Conservation (phyloP, 2,888 invertebrate species). For the Philopedon plagiatum region DNA sequence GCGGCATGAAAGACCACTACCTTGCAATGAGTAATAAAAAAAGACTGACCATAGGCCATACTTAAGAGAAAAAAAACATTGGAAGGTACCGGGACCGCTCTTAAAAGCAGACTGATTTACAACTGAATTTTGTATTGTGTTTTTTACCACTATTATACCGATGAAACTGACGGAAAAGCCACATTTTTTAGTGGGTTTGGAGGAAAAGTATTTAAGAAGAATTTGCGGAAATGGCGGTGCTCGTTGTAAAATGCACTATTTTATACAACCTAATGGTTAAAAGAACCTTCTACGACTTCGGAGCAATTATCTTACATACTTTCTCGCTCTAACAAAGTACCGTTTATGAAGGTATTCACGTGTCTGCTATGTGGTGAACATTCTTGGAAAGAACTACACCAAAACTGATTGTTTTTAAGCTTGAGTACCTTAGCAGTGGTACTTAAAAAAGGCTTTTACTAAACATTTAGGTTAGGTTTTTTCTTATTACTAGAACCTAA, state of each 20-base stretch:
- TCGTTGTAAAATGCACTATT: background rate
- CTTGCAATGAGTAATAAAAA: conserved; percentile 56
- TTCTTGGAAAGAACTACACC: conserved; percentile 16
- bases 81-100: conserved; percentile 22
- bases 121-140: conserved; percentile 24
- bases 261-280: background rate
- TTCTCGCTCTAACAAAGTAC: conserved; percentile 13
- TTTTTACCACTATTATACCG: conserved; percentile 15
- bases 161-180: conserved; percentile 15
- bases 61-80: conserved; percentile 34
- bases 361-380: conserved; percentile 10
- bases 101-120: conserved; percentile 28
- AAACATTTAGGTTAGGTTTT: background rate
- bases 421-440: background rate
- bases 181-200: conserved; percentile 34
- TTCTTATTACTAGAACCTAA: too few relatives aligned
- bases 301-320: background rate
- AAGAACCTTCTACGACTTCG: background rate
- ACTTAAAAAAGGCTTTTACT: background rate
- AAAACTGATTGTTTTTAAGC: conserved; percentile 27
- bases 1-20: conserved; percentile 46
- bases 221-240: too few relatives aligned
- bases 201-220: background rate
- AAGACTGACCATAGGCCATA: conserved; percentile 48
- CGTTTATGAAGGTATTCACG: background rate